Percentiles rank a stretch among this genome's conserved stretches.
Conservation (phyloP, 2,113 vertebrate genomes). For the Speoplatyrhinus poulsoni region DNA sequence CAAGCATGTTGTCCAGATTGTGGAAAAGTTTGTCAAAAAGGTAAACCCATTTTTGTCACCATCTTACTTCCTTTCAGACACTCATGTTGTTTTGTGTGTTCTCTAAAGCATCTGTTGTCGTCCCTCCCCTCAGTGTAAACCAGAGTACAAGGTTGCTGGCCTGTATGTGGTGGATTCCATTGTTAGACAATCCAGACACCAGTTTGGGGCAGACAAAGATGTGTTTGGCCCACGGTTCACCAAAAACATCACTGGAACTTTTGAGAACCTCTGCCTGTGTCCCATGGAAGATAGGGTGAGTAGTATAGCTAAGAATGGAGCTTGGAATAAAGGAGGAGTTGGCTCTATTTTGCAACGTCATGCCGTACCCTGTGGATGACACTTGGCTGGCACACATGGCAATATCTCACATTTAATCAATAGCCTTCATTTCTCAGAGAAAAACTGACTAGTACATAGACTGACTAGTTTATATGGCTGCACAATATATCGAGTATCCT, state of each 20-base stretch:
- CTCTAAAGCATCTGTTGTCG: background rate
- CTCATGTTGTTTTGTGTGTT: background rate
- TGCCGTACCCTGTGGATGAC: too few species aligned
- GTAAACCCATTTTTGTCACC: constrained; percentile 67
- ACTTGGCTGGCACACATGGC: too few species aligned
- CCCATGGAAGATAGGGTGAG: constrained; percentile 95
- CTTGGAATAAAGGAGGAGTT: background rate
- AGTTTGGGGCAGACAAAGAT: constrained; percentile 96
- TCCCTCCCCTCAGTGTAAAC: constrained; percentile 85
- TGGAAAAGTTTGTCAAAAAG: constrained; percentile 99
- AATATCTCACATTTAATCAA: too few species aligned
- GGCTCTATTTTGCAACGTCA: too few species aligned
- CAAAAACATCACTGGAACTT: constrained; percentile 96
- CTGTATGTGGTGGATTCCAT: constrained; percentile 98
- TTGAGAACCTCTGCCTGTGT: constrained; percentile 98
- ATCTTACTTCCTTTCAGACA: background rate
- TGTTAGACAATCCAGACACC: constrained; percentile 96
- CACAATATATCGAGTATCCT: too few species aligned
- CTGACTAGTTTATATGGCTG: too few species aligned
- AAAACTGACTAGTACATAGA: too few species aligned
- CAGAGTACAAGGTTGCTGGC: constrained; percentile 96
- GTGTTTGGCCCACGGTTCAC: constrained; percentile 98
- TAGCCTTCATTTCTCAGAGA: too few species aligned
- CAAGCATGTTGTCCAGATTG: constrained; percentile 99
- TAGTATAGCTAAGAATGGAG: background rate